Conservation (phyloP, 1,140 invertebrate genomes). For the Drosophila mauritiana region DNA sequence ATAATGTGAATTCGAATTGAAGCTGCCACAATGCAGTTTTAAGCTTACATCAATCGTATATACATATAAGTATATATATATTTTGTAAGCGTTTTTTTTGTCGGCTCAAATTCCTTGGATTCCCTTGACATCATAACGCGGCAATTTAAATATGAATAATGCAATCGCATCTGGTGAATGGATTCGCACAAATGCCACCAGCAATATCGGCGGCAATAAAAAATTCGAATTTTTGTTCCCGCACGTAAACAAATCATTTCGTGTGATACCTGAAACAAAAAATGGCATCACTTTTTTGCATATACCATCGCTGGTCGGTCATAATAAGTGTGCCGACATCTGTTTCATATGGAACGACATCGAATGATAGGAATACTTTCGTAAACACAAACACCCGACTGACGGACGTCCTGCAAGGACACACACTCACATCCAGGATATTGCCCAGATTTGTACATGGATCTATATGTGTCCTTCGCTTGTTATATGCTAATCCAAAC, state of each 20-base stretch:
- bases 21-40: not conserved
- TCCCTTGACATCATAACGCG: too few relatives aligned
- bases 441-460: slow-evolving; percentile 10
- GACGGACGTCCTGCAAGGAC: slow-evolving; percentile 18
- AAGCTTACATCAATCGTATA: not conserved
- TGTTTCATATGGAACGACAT: slow-evolving; percentile 32
- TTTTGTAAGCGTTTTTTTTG: too few relatives aligned
- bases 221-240: slow-evolving; percentile 14
- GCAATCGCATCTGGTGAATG: slow-evolving; percentile 19
- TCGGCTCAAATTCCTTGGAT: too few relatives aligned
- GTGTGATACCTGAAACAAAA: slow-evolving; percentile 25
- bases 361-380: slow-evolving; percentile 41
- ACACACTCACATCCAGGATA: slow-evolving; percentile 2
- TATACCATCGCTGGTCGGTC: slow-evolving; percentile 13
- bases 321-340: slow-evolving; percentile 33
- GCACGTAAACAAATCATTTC: slow-evolving; percentile 37
- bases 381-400: slow-evolving; percentile 8
- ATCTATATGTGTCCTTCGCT: slow-evolving; percentile 47
- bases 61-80: too few relatives aligned
- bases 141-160: slow-evolving; percentile 13
- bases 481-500: slow-evolving; percentile 72
- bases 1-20: not conserved
- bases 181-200: slow-evolving; percentile 19
- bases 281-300: slow-evolving; percentile 44
- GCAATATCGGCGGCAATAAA: slow-evolving; percentile 34